phyloP scores from a whole-genome alignment of 2,113 vertebrate genomes.

The Mixornis gularis region DNA sequence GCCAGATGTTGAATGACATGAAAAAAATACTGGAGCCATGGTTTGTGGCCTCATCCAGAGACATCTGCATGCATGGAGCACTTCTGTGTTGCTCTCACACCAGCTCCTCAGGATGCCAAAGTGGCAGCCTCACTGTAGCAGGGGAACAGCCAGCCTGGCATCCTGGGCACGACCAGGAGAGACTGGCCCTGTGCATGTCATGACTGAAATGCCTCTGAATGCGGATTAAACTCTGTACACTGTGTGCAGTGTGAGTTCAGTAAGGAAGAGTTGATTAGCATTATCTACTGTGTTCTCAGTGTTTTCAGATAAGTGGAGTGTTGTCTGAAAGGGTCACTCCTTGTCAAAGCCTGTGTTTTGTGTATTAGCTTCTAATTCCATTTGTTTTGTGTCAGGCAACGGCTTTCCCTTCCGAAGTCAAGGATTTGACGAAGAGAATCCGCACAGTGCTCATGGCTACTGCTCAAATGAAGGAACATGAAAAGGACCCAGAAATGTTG shows the following conservation, averaged over 20 bases:
- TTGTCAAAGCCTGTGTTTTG: neutral
- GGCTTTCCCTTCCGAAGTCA: conserved; percentile 91
- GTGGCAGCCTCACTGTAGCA: neutral
- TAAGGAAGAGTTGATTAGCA: neutral
- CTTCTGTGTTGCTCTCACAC: neutral
- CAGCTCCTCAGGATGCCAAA: neutral
- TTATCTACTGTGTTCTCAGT: neutral
- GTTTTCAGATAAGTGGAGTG: neutral
- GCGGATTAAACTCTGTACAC: neutral
- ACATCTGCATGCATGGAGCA: neutral
- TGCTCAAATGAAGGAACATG: conserved; percentile 95
- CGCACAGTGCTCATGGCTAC: conserved; percentile 97
- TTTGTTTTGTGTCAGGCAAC: conserved; percentile 76
- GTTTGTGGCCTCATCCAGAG: neutral
- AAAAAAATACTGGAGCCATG: neutral
- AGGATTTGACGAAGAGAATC: conserved; percentile 93
- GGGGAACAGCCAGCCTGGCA: neutral
- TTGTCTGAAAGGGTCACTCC: neutral
- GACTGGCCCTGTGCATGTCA: neutral
- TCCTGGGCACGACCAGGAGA: neutral
- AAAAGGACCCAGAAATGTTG: conserved; percentile 94
- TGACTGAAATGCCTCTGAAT: neutral
- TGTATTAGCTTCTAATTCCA: neutral
- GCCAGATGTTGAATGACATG: neutral
- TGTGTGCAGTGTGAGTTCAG: neutral